phyloP scores from a whole-genome alignment of 2,797 vertebrate species.

The Caiman crocodilus region DNA sequence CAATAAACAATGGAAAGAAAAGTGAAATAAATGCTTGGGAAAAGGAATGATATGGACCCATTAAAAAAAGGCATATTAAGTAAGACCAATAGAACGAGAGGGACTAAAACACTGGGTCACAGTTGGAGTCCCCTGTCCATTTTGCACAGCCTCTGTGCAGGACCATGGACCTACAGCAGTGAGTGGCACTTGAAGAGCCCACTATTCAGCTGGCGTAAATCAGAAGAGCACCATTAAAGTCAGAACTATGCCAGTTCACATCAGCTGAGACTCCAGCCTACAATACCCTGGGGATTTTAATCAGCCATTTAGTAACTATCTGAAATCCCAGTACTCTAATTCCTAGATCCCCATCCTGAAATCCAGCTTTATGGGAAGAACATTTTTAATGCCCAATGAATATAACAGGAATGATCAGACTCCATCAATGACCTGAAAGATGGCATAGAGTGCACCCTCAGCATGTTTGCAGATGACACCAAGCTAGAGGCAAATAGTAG shows the following conservation, averaged over 20 bases:
- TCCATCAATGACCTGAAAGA: too few species aligned
- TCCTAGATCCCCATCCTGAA: neutral
- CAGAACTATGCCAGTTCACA: neutral
- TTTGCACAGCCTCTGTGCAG: neutral
- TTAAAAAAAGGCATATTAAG: neutral
- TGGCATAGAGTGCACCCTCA: too few species aligned
- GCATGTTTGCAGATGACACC: too few species aligned
- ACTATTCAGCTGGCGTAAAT: neutral
- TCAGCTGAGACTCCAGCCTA: neutral
- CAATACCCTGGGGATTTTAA: neutral
- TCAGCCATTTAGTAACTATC: neutral
- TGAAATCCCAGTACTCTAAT: neutral
- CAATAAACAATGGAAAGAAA: neutral
- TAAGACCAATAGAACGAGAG: neutral
- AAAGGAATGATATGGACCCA: accelerated
- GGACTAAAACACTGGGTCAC: neutral
- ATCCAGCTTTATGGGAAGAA: neutral
- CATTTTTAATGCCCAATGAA: neutral
- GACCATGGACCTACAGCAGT: neutral
- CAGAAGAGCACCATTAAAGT: neutral
- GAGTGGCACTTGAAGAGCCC: neutral
- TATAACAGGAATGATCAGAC: neutral
- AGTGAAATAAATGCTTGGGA: neutral
- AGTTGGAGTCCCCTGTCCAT: neutral
- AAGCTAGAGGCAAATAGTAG: too few species aligned